Evolutionary conservation across 2,113 vertebrate genomes (phyloP).

Genomic region (Brienomyrus brachyistius): DNA sequence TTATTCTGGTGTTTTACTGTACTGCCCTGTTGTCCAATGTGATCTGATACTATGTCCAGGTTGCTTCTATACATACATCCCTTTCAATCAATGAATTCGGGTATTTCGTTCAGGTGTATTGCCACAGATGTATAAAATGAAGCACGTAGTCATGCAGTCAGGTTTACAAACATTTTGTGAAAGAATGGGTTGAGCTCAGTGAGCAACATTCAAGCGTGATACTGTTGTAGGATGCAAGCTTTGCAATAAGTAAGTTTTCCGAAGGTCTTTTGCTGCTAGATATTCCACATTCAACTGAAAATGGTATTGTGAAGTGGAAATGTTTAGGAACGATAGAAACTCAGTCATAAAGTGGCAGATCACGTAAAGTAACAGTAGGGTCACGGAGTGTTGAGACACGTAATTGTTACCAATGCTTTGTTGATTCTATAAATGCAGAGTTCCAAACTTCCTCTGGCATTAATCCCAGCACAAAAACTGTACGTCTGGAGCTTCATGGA

Average conservation of each 20-base stretch:
- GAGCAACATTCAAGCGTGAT: background rate
- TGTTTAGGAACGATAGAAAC: background rate
- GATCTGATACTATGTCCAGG: background rate
- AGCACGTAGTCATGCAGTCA: background rate
- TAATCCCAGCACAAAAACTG: background rate
- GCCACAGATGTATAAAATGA: background rate
- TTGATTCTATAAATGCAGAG: background rate
- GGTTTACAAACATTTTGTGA: background rate
- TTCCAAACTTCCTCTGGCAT: background rate
- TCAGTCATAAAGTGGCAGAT: no score
- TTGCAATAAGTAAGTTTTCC: background rate
- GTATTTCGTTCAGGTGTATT: no score
- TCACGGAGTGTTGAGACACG: rapidly evolving
- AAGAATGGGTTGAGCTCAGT: background rate
- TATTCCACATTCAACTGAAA: background rate
- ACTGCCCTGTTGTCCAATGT: background rate
- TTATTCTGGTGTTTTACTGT: background rate
- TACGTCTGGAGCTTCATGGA: background rate
- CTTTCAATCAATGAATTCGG: background rate
- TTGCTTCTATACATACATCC: background rate
- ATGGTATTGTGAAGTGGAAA: background rate
- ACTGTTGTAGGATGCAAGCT: background rate
- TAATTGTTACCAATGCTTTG: background rate
- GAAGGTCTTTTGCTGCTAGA: background rate
- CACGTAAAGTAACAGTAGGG: background rate